A percentile compares a stretch with the other conserved stretches of the same genome.
phyloP scores from a whole-genome alignment of 2,113 vertebrate species.

The Corythornis madagascariensis region DNA sequence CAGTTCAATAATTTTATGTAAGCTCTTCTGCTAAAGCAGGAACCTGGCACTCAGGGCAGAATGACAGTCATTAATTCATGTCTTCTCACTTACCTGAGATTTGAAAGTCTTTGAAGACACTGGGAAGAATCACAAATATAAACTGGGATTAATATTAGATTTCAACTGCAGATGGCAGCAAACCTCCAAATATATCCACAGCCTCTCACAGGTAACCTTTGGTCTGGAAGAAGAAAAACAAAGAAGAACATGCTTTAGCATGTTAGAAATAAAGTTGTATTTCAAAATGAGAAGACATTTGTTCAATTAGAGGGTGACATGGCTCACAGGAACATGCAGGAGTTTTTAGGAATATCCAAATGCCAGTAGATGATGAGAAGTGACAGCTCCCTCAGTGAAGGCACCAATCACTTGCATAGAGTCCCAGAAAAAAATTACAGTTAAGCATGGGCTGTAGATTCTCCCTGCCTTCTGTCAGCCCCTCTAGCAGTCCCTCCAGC shows the following conservation, averaged over 20 bases:
- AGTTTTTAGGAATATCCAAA: slow-evolving; percentile 25
- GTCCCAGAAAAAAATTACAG: neutral
- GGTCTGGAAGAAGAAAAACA: neutral
- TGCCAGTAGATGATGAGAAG: slow-evolving; percentile 12
- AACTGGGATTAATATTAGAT: neutral
- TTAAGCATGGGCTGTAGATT: neutral
- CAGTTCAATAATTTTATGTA: neutral
- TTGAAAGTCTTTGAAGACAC: neutral
- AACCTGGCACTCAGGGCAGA: neutral
- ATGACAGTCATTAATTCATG: neutral
- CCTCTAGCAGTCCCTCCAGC: neutral
- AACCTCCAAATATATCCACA: slow-evolving; percentile 49
- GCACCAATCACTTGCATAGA: slow-evolving; percentile 39
- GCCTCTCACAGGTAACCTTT: neutral
- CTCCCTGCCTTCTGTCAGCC: neutral
- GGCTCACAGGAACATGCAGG: neutral
- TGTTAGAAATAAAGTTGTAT: neutral
- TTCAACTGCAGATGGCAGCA: slow-evolving; percentile 80
- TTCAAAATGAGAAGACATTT: neutral
- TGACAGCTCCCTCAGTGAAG: slow-evolving; percentile 36
- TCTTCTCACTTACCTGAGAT: neutral
- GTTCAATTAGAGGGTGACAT: neutral
- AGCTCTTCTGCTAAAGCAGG: neutral
- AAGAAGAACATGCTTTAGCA: neutral
- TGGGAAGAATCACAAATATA: neutral